Percentiles rank a stretch among this genome's conserved stretches.
Conservation (phyloP, 2,113 vertebrate genomes). For the Neodontobutis hainanensis region DNA sequence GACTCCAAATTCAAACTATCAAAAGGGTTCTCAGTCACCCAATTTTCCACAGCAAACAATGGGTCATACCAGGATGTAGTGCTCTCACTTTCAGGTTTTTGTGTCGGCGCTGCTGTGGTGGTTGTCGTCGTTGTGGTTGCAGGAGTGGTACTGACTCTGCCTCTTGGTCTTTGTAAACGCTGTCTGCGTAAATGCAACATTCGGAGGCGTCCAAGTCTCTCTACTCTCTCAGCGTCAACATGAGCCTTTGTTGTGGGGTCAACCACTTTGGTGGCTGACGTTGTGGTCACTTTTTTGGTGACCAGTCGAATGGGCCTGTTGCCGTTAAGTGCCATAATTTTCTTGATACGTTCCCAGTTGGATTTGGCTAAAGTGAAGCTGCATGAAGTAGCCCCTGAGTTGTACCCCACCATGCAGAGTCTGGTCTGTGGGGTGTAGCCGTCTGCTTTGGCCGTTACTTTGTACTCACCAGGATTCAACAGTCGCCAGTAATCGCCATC, state of each 20-base stretch:
- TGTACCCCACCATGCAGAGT: constrained; percentile 90
- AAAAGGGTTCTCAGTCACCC: constrained; percentile 57
- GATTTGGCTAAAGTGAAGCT: constrained; percentile 90
- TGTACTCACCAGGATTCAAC: constrained; percentile 95
- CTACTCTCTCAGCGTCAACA: constrained; percentile 11
- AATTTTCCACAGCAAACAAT: constrained; percentile 69
- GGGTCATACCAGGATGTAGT: constrained; percentile 75
- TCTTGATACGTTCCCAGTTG: constrained; percentile 95
- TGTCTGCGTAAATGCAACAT: constrained; percentile 59
- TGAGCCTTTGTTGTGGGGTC: not conserved
- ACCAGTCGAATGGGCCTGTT: constrained; percentile 84
- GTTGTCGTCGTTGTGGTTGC: not conserved
- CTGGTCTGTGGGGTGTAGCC: constrained; percentile 85
- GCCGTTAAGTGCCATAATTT: constrained; percentile 89
- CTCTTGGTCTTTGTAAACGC: constrained; percentile 51
- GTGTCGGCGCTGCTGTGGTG: constrained; percentile 8
- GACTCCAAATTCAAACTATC: constrained; percentile 58
- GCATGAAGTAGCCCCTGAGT: constrained; percentile 90
- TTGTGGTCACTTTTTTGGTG: constrained; percentile 26
- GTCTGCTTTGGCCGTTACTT: constrained; percentile 84
- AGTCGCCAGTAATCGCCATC: constrained; percentile 94
- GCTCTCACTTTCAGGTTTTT: constrained; percentile 37
- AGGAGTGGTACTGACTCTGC: constrained; percentile 19
- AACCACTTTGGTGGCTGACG: not conserved
- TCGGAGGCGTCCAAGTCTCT: constrained; percentile 56